Evolutionary conservation across 2,888 invertebrate species (phyloP).

Genomic region (Eupithecia subfuscata): DNA sequence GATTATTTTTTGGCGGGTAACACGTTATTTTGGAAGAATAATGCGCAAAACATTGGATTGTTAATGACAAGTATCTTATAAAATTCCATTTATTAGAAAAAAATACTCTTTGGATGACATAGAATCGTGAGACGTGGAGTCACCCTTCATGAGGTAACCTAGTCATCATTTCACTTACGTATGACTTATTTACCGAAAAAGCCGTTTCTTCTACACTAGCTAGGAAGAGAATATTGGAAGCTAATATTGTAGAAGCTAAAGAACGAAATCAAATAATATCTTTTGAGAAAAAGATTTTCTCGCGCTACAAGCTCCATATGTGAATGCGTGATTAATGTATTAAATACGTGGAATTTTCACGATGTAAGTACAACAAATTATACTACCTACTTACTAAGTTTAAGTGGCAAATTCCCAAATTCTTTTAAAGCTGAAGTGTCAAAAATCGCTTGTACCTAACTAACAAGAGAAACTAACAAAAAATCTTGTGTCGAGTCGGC

Average conservation of each 20-base stretch:
- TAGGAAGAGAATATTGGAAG: too few species aligned
- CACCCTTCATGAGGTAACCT: not conserved
- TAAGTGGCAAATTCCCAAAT: not conserved
- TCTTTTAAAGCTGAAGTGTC: not conserved
- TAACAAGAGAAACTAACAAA: not conserved
- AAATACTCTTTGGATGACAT: not conserved
- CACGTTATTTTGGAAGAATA: not conserved
- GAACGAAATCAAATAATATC: not conserved
- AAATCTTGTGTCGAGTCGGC: not conserved
- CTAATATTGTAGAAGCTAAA: not conserved
- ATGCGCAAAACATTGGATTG: not conserved
- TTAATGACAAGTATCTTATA: not conserved
- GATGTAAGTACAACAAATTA: not conserved
- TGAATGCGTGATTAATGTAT: not conserved
- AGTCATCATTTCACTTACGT: not conserved
- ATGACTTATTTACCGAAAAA: not conserved
- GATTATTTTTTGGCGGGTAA: not conserved
- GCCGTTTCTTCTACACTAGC: not conserved
- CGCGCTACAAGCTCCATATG: not conserved
- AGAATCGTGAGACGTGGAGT: not conserved
- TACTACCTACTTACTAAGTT: not conserved
- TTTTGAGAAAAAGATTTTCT: constrained; percentile 10
- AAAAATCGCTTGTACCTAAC: not conserved
- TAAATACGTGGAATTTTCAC: not conserved
- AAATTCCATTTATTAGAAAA: not conserved